Base-by-base conservation (phyloP, 1,140 invertebrate genomes). In the Drosophila miranda region DNA sequence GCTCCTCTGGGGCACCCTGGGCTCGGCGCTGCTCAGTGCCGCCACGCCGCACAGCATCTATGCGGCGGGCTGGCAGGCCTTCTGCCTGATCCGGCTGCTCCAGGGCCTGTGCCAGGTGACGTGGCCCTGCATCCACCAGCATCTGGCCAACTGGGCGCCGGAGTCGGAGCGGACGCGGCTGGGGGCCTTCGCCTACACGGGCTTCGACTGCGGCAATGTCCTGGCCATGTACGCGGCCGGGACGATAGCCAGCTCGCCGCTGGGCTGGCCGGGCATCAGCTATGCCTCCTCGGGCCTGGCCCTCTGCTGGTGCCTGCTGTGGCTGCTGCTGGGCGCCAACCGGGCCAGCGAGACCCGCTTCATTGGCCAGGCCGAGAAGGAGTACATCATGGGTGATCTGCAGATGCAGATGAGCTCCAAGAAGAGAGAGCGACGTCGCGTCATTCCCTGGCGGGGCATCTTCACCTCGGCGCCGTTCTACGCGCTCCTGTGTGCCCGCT, bases 401-500 rank as follows among this genome's bases (percentile, higher is more conserved):
- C 76, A 75, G 54, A 58, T 80, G 0, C 58, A 44, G 34, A 1
- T 38, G 34, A 38, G 34, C 4, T 38, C 34, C 34, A 38, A 38
- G 8, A 51, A 66, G 28, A 67, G 41, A 2, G 73, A 76, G 30
- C 55, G 52, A 8, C 59, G 50, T n/a, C 23, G 55, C 42, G 61
- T 63, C 0, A 89, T 84, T 13, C 97, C 97, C 2, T 98, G 96
- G 96, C 92, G 90, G 28, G 89, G 92, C n/a, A 97, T 99, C 46
- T 92, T 96, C 0, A 95, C 93, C 0, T 97, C 96, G 5, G 61
- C 94, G 3, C 96, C 97, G 1, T 94, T 98, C 60, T 97, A 95
- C 94, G 95, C 97, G 0, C 92, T 98, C n/a, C 93, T 97, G 14
- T 92, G 97, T 1, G 94, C 94, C 0, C 97, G 99, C 81, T 96